A percentile compares a stretch with the other conserved stretches of the same genome.
Evolutionary conservation across 2,888 invertebrate genomes (phyloP).

Genomic region (Boloria selene): DNA sequence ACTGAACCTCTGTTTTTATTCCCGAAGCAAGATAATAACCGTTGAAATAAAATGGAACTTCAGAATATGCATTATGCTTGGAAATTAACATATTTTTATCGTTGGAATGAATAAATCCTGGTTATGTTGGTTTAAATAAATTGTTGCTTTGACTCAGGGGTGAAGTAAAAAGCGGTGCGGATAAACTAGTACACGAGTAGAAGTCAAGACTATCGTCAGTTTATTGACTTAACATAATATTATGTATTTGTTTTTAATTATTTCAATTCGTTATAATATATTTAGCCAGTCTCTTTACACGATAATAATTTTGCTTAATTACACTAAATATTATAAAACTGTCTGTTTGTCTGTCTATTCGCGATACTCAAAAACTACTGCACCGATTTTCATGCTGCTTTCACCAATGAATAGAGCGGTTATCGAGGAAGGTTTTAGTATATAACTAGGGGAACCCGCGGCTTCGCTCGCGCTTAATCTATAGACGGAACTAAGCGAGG

Average conservation of each 20-base stretch:
- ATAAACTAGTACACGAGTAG: slow-evolving; percentile 16
- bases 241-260: slow-evolving; percentile 1
- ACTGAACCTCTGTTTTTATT: slow-evolving; percentile 28
- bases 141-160: slow-evolving; percentile 26
- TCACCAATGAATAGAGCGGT: too few species aligned
- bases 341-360: too few species aligned
- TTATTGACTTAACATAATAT: slow-evolving; percentile 10
- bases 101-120: slow-evolving; percentile 32
- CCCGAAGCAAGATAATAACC: slow-evolving; percentile 30
- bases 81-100: slow-evolving; percentile 36
- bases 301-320: too few species aligned
- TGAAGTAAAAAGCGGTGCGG: slow-evolving; percentile 23
- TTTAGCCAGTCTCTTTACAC: too few species aligned
- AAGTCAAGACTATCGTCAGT: slow-evolving; percentile 14
- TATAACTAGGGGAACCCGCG: too few species aligned
- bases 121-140: slow-evolving; percentile 36
- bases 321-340: too few species aligned
- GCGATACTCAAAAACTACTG: too few species aligned
- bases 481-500: too few species aligned
- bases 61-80: slow-evolving; percentile 32
- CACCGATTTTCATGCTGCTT: too few species aligned
- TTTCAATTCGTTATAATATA: background rate
- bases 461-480: too few species aligned
- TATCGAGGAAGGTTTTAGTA: too few species aligned
- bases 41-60: slow-evolving; percentile 30